Evolutionary conservation across 2,888 invertebrate genomes (phyloP), one percentile per base, ranked within the genome.

Genomic region (Eledona agricola): DNA sequence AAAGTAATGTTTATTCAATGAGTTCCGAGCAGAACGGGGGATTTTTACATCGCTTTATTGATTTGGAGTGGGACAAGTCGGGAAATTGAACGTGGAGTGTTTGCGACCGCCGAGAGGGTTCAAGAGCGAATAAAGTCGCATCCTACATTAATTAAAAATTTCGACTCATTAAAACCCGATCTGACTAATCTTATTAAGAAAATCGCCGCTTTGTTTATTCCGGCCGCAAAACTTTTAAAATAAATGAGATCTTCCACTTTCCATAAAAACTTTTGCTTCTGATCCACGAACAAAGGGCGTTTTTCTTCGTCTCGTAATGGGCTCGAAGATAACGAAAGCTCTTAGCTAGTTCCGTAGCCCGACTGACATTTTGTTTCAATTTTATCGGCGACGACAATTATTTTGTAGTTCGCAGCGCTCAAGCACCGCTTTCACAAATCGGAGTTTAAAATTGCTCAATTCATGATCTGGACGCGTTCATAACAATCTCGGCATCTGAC

Each of bases 1-100:
- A 50, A 50, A 50, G 49, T 50, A 50, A 50, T 50, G 49, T 50
- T 50, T 50, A 50, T 50, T 50, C 49, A 50, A 50, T 50, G 49
- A 50, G 49, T 40, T 38, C 22, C 28, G 25, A 16, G 31, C 22
- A 31, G 43, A 43, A 32, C 32, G 43, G 35, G 50, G 38, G 50
- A 50, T 50, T 50, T 50, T 50, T 40, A 50, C 50, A 38, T 32
- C 50, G 50, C 31, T 35, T 50, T 50, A 50, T 50, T 50, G 50
- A 50, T 50, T 50, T 17, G 32, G 40, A 40, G 22, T 37, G 37
- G 47, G 32, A 23, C 46, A 34, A 35, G 34, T 46, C 46, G 34
- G 26, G 34, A 25, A 43, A 45, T 34, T 45, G 45, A 34, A 43
- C 43, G 43, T 43, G 9, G 31, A 46, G 46, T 46, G 46, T 35